phyloP scores from a whole-genome alignment of 2,797 vertebrate genomes.

The Falco novaeseelandiae region DNA sequence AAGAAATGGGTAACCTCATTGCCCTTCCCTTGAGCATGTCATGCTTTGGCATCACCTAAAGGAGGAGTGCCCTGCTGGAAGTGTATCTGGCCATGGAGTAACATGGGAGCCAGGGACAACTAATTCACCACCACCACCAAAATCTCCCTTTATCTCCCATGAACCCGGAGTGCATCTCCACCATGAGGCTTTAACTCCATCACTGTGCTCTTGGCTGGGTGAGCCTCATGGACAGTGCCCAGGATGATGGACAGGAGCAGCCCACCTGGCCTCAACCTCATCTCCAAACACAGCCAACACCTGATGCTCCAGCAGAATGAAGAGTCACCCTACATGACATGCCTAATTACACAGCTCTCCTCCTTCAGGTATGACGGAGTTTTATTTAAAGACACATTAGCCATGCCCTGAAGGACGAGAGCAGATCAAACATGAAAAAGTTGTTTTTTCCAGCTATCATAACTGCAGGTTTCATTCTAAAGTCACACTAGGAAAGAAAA shows the following conservation, averaged over 20 bases:
- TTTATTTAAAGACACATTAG: not conserved
- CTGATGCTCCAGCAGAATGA: not conserved
- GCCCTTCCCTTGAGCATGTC: not conserved
- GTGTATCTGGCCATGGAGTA: not conserved
- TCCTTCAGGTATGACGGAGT: not conserved
- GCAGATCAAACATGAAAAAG: not conserved
- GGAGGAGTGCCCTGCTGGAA: not conserved
- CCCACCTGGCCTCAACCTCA: not conserved
- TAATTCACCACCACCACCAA: not conserved
- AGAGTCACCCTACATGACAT: not conserved
- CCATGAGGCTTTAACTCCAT: not conserved
- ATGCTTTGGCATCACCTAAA: fast-evolving
- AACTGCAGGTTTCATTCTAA: not conserved
- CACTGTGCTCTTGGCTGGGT: not conserved
- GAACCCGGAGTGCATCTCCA: not conserved
- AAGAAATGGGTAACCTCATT: not conserved
- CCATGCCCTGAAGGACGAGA: slow-evolving; percentile 12
- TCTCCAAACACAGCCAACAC: not conserved
- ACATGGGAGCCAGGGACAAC: not conserved
- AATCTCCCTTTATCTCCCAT: not conserved
- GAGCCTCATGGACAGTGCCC: not conserved
- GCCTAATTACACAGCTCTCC: not conserved
- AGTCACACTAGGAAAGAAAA: slow-evolving; percentile 24
- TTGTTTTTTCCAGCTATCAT: not conserved
- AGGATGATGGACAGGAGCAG: not conserved